Evolutionary conservation across 2,888 invertebrate genomes (phyloP).

Genomic region (Elysia crispata): DNA sequence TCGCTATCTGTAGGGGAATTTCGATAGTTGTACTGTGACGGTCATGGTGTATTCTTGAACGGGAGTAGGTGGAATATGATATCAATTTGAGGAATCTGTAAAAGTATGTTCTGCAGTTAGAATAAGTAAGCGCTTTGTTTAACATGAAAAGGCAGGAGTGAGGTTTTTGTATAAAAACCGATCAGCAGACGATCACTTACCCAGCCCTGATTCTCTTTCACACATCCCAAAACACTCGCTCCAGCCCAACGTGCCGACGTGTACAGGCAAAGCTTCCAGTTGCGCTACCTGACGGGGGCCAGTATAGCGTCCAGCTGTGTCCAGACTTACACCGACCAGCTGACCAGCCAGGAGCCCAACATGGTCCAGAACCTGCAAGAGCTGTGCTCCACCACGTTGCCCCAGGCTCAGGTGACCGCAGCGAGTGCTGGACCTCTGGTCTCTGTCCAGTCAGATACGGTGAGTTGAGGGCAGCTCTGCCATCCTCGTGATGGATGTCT

Average conservation of each 20-base stretch:
- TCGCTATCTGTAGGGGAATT: too few species aligned
- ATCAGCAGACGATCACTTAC: too few species aligned
- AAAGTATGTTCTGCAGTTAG: too few species aligned
- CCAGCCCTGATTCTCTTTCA: neutral
- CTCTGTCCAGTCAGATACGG: neutral
- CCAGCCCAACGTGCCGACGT: constrained; percentile 38
- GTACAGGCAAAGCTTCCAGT: constrained; percentile 41
- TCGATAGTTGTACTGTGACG: too few species aligned
- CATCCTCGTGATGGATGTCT: too few species aligned
- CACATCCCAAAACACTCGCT: neutral
- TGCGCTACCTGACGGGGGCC: constrained; percentile 41
- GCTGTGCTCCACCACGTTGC: constrained; percentile 35
- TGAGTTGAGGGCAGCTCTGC: too few species aligned
- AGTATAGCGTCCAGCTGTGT: constrained; percentile 18
- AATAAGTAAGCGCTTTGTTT: too few species aligned
- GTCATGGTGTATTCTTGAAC: too few species aligned
- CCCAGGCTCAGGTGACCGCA: neutral
- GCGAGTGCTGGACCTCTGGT: neutral
- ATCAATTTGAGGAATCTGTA: too few species aligned
- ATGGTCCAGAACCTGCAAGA: constrained; percentile 40
- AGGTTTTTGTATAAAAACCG: too few species aligned
- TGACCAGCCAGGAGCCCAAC: constrained; percentile 32
- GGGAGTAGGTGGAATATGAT: too few species aligned
- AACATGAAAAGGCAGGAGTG: too few species aligned
- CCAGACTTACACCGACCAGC: constrained; percentile 30